Conservation (phyloP, 2,888 invertebrate genomes). For the Coenonympha arcania region DNA sequence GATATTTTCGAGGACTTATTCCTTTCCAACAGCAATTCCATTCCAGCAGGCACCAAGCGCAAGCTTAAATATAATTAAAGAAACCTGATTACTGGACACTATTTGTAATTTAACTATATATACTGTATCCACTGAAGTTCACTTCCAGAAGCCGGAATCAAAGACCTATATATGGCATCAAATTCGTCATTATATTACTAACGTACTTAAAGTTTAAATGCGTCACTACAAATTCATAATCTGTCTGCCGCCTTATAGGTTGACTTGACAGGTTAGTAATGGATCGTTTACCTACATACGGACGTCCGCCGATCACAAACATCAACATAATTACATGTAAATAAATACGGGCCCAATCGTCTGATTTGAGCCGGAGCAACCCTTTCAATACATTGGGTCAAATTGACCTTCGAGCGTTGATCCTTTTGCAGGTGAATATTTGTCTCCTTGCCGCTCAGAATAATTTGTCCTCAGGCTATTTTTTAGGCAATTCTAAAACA, state of each 20-base stretch:
- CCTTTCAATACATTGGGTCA: slow-evolving; percentile 30
- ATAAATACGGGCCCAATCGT: slow-evolving; percentile 53
- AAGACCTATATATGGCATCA: too few species aligned
- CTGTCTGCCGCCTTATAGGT: slow-evolving; percentile 26
- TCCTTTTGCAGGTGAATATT: slow-evolving; percentile 22
- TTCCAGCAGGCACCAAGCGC: too few species aligned
- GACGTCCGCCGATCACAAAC: slow-evolving; percentile 62
- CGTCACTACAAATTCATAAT: too few species aligned
- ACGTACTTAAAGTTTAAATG: too few species aligned
- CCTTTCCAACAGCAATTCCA: too few species aligned
- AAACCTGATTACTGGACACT: too few species aligned
- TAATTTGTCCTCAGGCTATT: background rate
- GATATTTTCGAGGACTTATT: too few species aligned
- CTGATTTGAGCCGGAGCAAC: slow-evolving; percentile 39
- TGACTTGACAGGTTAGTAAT: slow-evolving; percentile 56
- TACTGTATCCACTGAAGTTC: too few species aligned
- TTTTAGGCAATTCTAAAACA: background rate
- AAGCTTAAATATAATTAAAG: too few species aligned
- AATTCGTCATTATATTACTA: too few species aligned
- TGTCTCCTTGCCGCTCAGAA: slow-evolving; percentile 8
- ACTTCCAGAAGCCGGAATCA: too few species aligned
- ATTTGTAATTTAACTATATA: too few species aligned
- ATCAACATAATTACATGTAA: slow-evolving; percentile 68
- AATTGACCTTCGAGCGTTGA: slow-evolving; percentile 20
- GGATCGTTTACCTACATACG: slow-evolving; percentile 62